Percentiles rank a stretch among this genome's conserved stretches.
Evolutionary conservation across 1,140 invertebrate species (phyloP).

Genomic region (Caenorhabditis remanei): DNA sequence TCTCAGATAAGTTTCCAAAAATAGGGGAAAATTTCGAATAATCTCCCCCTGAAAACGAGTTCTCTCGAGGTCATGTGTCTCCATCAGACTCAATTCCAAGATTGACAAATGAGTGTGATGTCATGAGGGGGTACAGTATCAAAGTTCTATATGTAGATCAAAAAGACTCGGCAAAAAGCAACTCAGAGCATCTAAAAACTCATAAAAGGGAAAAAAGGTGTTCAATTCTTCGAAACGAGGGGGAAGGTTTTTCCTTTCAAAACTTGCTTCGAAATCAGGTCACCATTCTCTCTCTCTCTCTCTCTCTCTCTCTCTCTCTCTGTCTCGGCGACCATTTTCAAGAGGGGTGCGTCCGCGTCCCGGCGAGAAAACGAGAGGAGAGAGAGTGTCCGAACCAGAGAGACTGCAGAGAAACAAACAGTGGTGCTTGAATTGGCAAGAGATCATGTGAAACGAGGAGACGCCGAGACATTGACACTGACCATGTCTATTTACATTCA

Average conservation of each 20-base stretch:
- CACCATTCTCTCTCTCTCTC: neutral
- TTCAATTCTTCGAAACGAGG: neutral
- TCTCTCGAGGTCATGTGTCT: too few species aligned
- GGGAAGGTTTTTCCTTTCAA: neutral
- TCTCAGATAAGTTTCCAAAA: too few species aligned
- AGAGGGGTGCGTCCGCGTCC: slow-evolving; percentile 18
- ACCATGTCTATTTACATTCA: slow-evolving; percentile 54
- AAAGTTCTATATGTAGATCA: too few species aligned
- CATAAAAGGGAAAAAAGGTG: neutral
- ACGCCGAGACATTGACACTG: slow-evolving; percentile 5
- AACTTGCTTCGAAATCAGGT: slow-evolving; percentile 56
- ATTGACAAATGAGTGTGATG: too few species aligned
- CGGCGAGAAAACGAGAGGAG: neutral
- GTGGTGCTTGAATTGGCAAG: slow-evolving; percentile 8
- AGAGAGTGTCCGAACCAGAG: slow-evolving; percentile 34
- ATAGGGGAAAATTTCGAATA: too few species aligned
- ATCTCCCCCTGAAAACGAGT: too few species aligned
- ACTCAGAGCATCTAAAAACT: too few species aligned
- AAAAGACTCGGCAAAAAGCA: too few species aligned
- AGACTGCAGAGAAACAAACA: slow-evolving; percentile 40
- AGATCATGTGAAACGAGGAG: neutral
- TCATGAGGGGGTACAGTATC: too few species aligned
- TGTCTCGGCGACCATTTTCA: slow-evolving; percentile 27
- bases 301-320: too few species aligned
- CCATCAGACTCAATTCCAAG: too few species aligned